Conservation (phyloP, 1,140 invertebrate genomes). For the Acarapis woodi region DNA sequence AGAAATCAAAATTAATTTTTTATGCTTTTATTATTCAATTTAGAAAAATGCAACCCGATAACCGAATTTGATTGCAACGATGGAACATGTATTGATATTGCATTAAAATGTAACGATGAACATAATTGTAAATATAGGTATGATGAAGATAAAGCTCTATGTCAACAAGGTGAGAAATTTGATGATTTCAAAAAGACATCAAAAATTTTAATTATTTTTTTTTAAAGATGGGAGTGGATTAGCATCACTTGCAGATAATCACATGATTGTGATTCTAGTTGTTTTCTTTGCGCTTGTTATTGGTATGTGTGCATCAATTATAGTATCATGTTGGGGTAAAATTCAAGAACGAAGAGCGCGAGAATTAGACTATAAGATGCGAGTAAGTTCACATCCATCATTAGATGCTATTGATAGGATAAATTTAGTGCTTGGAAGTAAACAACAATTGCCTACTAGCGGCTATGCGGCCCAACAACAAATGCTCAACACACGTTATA, state of each 20-base stretch:
- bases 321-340: slow-evolving; percentile 15
- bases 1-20: slow-evolving; percentile 1
- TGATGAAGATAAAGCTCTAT: slow-evolving; percentile 30
- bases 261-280: slow-evolving; percentile 61
- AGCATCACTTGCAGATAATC: slow-evolving; percentile 20
- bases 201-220: background rate
- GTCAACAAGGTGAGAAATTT: background rate
- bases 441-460: background rate
- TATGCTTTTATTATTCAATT: no score
- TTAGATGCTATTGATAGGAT: slow-evolving; percentile 10
- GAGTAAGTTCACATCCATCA: slow-evolving; percentile 13
- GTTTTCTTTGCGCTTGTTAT: slow-evolving; percentile 55
- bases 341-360: slow-evolving; percentile 14
- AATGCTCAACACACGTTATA: background rate
- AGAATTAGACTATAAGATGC: slow-evolving; percentile 14
- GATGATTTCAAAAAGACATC: background rate
- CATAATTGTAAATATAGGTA: slow-evolving; percentile 50
- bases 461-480: background rate
- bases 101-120: slow-evolving; percentile 36
- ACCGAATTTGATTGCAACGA: slow-evolving; percentile 17
- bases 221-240: slow-evolving; percentile 2
- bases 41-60: slow-evolving; percentile 13
- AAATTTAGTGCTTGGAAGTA: no score
- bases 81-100: slow-evolving; percentile 30
- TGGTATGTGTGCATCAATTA: slow-evolving; percentile 33